These are phyloP conservation scores for Urechis unicinctus DNA, from an alignment of 2,888 invertebrate species.

Conservation along the genomic window DNA sequence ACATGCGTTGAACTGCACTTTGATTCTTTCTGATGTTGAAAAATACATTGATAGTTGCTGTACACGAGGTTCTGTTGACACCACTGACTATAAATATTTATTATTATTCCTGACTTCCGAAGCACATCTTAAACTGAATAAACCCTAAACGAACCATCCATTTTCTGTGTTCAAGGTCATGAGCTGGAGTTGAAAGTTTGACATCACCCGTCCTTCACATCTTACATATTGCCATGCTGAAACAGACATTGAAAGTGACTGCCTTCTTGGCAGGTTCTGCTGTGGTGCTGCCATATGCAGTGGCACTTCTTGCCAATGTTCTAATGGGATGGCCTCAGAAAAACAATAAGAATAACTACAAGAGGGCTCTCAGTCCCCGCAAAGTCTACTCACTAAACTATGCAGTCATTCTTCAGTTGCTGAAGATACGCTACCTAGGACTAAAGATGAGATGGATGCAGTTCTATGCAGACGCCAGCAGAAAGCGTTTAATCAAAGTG, in stretches of 20 bases:
- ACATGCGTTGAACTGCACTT: too few relatives aligned
- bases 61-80: too few relatives aligned
- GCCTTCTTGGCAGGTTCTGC: conserved; percentile 28
- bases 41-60: too few relatives aligned
- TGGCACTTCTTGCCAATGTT: conserved; percentile 38
- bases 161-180: too few relatives aligned
- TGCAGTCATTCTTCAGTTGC: conserved; percentile 29
- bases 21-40: too few relatives aligned
- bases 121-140: too few relatives aligned
- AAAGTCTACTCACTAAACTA: conserved; percentile 41
- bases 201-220: too few relatives aligned
- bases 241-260: conserved; percentile 7
- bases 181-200: too few relatives aligned
- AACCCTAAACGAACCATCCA: too few relatives aligned
- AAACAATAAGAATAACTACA: conserved; percentile 27
- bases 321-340: conserved; percentile 40
- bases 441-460: conserved; percentile 31
- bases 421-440: conserved; percentile 24
- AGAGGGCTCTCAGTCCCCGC: conserved; percentile 34
- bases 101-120: too few relatives aligned
- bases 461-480: conserved; percentile 30
- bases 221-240: too few relatives aligned
- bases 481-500: conserved; percentile 33
- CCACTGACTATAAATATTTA: too few relatives aligned
- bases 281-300: conserved; percentile 38